Conservation (phyloP, 2,797 vertebrate species). For the Harpagifer antarcticus region DNA sequence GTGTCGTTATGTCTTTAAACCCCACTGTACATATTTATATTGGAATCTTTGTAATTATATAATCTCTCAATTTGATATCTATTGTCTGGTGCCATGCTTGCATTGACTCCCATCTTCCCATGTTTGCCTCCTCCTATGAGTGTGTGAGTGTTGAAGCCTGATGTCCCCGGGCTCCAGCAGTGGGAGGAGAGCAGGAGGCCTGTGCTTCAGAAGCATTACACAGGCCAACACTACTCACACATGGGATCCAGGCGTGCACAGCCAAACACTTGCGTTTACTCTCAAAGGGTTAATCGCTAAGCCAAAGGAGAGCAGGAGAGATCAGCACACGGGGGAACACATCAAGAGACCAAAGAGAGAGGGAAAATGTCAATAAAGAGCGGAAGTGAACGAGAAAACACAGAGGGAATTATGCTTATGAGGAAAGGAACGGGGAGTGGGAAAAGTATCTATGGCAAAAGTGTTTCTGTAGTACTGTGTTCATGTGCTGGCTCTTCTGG, state of each 20-base stretch:
- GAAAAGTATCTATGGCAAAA: background rate
- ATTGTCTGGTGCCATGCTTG: conserved; percentile 17
- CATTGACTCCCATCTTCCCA: conserved; percentile 27
- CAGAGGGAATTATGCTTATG: background rate
- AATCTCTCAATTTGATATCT: conserved; percentile 10
- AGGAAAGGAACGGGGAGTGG: background rate
- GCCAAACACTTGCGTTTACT: conserved; percentile 11
- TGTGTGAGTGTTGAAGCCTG: conserved; percentile 31
- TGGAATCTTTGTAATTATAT: background rate
- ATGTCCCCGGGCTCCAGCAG: conserved; percentile 66
- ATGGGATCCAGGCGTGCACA: conserved; percentile 45
- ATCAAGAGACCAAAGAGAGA: conserved; percentile 37
- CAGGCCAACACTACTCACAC: conserved; percentile 51
- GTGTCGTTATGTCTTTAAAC: background rate
- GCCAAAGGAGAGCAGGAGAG: conserved; percentile 27
- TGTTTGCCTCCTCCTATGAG: conserved; percentile 53
- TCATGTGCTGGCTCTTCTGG: background rate
- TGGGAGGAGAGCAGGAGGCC: conserved; percentile 66
- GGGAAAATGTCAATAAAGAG: conserved; percentile 30
- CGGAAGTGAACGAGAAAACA: conserved; percentile 12
- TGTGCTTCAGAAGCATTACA: conserved; percentile 60
- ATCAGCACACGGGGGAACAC: conserved; percentile 45
- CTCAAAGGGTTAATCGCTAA: conserved; percentile 58
- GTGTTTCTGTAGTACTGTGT: background rate
- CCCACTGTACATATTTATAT: background rate